Conservation (phyloP, 1,140 invertebrate species). For the Ceratina japonica region DNA sequence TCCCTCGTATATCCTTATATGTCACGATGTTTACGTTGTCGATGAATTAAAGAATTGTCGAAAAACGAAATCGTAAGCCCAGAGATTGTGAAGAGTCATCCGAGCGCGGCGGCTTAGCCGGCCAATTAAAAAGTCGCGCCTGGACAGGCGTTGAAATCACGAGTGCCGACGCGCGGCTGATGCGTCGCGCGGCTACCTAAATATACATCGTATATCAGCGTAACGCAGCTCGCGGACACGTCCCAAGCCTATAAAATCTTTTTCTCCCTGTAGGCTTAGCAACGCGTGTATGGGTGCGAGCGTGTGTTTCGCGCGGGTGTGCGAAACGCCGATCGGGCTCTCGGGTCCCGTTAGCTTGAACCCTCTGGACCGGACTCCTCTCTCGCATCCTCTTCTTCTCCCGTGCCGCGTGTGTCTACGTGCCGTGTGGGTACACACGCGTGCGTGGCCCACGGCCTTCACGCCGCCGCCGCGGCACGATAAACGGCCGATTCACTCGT, state of each 20-base stretch:
- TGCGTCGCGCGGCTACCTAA: not conserved
- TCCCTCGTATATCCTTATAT: too few relatives aligned
- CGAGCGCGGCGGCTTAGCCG: not conserved
- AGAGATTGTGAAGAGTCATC: too few relatives aligned
- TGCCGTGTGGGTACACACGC: slow-evolving; percentile 9
- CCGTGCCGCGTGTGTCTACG: slow-evolving; percentile 8
- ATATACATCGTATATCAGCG: slow-evolving; percentile 22
- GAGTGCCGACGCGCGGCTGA: not conserved
- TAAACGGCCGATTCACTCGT: slow-evolving; percentile 48
- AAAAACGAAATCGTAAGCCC: too few relatives aligned
- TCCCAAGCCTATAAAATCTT: slow-evolving; percentile 30
- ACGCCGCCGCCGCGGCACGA: slow-evolving; percentile 31
- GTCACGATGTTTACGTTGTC: too few relatives aligned
- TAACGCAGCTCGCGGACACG: slow-evolving; percentile 28
- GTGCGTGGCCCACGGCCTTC: slow-evolving; percentile 22
- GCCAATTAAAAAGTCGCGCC: slow-evolving; percentile 12
- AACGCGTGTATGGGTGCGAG: not conserved
- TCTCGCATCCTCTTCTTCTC: slow-evolving; percentile 51
- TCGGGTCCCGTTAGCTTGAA: slow-evolving; percentile 73
- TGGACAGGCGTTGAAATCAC: slow-evolving; percentile 42
- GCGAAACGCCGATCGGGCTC: slow-evolving; percentile 62
- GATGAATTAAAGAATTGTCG: too few relatives aligned
- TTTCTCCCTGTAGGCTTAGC: slow-evolving; percentile 4
- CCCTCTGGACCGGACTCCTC: slow-evolving; percentile 67
- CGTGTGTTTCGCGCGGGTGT: slow-evolving; percentile 35